phyloP scores from a whole-genome alignment of 2,797 vertebrate species.

The Onychomys arenicola region DNA sequence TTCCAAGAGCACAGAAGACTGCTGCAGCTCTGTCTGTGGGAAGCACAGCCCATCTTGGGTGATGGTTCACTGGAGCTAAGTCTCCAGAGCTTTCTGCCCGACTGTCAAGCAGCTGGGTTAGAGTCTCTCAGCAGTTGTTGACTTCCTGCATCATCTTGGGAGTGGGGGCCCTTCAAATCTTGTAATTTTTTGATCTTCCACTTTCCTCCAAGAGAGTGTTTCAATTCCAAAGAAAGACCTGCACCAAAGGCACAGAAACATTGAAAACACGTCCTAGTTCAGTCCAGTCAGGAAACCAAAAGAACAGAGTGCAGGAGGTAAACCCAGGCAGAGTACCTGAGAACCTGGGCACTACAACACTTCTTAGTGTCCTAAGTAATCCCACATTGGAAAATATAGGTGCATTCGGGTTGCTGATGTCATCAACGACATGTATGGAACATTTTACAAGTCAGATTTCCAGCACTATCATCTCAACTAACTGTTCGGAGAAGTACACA shows the following conservation, averaged over 20 bases:
- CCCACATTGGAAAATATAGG: neutral
- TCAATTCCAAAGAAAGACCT: neutral
- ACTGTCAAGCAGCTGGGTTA: neutral
- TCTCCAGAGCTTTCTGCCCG: neutral
- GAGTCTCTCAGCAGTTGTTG: neutral
- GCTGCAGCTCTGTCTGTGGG: neutral
- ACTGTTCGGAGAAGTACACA: neutral
- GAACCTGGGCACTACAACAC: neutral
- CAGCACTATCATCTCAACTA: neutral
- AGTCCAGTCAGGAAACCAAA: too few species aligned
- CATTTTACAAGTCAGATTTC: neutral
- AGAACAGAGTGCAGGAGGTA: neutral
- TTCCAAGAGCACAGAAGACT: too few species aligned
- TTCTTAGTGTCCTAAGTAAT: neutral
- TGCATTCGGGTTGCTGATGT: neutral
- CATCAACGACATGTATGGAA: neutral
- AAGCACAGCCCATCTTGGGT: too few species aligned
- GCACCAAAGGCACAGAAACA: neutral
- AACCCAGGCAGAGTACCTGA: neutral
- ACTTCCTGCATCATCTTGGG: neutral
- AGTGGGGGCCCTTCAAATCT: neutral
- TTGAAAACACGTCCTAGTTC: neutral
- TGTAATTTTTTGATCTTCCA: neutral
- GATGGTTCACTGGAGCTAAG: too few species aligned
- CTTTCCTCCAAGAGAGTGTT: neutral